phyloP scores from a whole-genome alignment of 2,797 vertebrate genomes.

The Intellagama lesueurii region DNA sequence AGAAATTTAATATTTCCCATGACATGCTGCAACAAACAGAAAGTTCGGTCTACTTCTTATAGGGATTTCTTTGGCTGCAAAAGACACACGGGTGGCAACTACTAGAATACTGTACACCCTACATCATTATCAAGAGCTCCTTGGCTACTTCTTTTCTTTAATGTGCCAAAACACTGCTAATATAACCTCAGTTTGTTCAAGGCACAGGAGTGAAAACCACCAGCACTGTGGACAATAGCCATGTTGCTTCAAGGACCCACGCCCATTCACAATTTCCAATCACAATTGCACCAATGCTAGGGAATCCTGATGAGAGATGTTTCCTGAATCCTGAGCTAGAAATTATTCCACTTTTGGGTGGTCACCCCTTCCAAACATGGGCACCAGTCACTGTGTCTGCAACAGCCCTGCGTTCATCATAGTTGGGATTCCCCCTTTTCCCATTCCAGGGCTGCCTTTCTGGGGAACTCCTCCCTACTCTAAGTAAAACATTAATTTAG shows the following conservation, averaged over 20 bases:
- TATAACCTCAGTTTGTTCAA: background rate
- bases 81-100: too few relatives aligned
- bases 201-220: background rate
- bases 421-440: too few relatives aligned
- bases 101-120: background rate
- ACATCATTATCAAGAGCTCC: background rate
- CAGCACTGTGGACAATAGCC: too few relatives aligned
- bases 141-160: background rate
- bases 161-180: background rate
- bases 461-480: background rate
- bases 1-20: background rate
- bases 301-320: background rate
- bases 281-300: background rate
- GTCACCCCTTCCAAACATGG: background rate
- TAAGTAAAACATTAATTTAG: too few relatives aligned
- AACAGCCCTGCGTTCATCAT: background rate
- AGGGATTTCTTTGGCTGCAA: background rate
- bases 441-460: background rate
- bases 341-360: background rate
- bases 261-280: background rate
- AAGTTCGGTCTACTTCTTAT: background rate
- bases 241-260: background rate
- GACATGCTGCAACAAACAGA: background rate
- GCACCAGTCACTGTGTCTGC: background rate
- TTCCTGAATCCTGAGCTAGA: background rate